Base-by-base conservation (phyloP, 2,888 invertebrate genomes). In the Allygus modestus region DNA sequence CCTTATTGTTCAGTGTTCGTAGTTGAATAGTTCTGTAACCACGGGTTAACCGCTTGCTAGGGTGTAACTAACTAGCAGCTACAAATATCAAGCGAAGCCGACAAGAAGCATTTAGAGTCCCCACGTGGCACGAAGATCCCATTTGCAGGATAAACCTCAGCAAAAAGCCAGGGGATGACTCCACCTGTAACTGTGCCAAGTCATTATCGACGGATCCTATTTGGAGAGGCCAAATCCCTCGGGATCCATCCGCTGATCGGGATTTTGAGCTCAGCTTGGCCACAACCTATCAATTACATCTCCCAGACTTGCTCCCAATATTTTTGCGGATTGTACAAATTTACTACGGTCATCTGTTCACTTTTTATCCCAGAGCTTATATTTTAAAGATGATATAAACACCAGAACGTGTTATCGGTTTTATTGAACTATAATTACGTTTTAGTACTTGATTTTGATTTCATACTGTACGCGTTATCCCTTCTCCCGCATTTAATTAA, bases 131-230 rank as follows among this genome's bases (percentile, higher is more conserved):
- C 0, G 33, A 46, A 33, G 79, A 79, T 79, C 79, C 54, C 79
- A 54, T 79, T 79, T 58, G 20, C 54, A 58, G 79, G 79, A 79
- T 79, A 79, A 79, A 79, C 79, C 79, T 79, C n/a, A n/a, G 58
- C 28, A 79, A 79, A 58, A 79, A 58, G 54, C 79, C 5, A 73
- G 28, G 41, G 46, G n/a, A 26, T 4, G 69, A 33, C 33, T 41
- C 5, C 75, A 77, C 46, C 46, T 77, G 75, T 77, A 77, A 77
- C 41, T 77, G 75, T 46, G 75, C 75, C 75, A 77, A 77, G 75
- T 77, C 75, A 77, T 77, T 77, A 77, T 46, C 75, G 46, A 4
- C 31, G 46, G 75, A 71, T 71, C 71, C 71, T 37, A 71, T 71
- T 41, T 41, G 75, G 28, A 77, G 46, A 46, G 41, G 28, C 75